Base-by-base conservation (phyloP, 1,140 invertebrate species). In the Vanessa tameamea region DNA sequence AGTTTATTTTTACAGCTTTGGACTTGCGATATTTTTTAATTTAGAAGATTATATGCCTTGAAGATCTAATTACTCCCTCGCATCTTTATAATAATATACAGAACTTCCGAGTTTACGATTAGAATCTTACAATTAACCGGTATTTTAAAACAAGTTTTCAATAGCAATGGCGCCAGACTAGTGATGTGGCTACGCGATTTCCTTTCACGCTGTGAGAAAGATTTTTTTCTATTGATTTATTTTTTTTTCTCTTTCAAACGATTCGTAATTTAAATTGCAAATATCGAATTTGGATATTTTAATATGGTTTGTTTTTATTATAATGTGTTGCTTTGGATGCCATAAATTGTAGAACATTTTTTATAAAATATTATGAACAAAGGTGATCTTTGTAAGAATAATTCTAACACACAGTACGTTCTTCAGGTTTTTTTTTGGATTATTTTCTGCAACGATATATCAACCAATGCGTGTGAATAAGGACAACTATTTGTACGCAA, bases 151-250 rank as follows among this genome's bases (percentile, higher is more conserved):
- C 59, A 26, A 12, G 61, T 59, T 70, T 70, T 63, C 3, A 48
- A 63, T 50, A 59, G 43, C 53, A 16, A 61, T 20, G 68, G 68
- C 68, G 68, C 68, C 68, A 63, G 31, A 20, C 47, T 50, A 48
- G 47, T 31, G 68, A 63, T 47, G 68, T 12, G 20, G 16, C 26
- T 37, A 63, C 59, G 37, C 53, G 53, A 69, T 70, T 70, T 70
- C 68, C 68, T 70, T 37, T 70, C 68, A 50, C 47, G 48, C 68
- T 70, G 68, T 70, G 68, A 70, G 68, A 70, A 70, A 70, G 57
- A 50, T 63, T 59, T 70, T 70, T 67, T 67, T 43, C 37, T 43
- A 43, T 43, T 43, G 37, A 43, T 20, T 20, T 20, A 53, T 16
- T 16, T 16, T 57, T 57, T 57, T 57, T 53, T 53, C 23, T 57